A percentile compares a stretch with the other conserved stretches of the same genome.
phyloP scores from a whole-genome alignment of 1,140 invertebrate species.

The Agrypnia vestita region DNA sequence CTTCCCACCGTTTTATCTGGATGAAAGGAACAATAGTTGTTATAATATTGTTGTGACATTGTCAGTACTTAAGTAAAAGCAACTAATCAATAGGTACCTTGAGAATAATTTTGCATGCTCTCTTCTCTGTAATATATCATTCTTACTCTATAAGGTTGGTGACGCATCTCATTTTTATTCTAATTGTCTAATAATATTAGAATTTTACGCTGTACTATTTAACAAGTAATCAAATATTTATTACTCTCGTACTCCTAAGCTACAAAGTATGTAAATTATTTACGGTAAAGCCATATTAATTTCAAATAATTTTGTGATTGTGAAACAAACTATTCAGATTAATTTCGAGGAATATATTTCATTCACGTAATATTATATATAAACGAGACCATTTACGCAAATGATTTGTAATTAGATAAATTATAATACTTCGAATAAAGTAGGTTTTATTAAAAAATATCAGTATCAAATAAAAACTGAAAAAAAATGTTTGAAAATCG shows the following conservation, averaged over 20 bases:
- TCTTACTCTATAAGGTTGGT: constrained; percentile 54
- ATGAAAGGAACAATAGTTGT: too few relatives aligned
- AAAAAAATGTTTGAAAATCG: neutral
- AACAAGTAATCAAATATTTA: constrained; percentile 59
- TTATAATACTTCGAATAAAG: constrained; percentile 9
- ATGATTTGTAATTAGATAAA: constrained; percentile 22
- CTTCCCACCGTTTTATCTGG: too few relatives aligned
- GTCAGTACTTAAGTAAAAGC: too few relatives aligned
- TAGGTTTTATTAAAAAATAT: constrained; percentile 30
- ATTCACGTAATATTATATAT: neutral
- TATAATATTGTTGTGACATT: too few relatives aligned
- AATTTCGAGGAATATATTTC: neutral
- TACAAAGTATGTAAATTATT: constrained; percentile 42
- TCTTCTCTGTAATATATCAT: constrained; percentile 39
- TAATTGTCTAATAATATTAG: constrained; percentile 59
- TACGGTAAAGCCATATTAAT: neutral
- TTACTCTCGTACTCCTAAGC: constrained; percentile 61
- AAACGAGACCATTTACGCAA: neutral
- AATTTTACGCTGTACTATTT: constrained; percentile 53
- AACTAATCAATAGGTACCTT: too few relatives aligned
- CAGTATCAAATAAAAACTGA: constrained; percentile 2
- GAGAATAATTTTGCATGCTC: constrained; percentile 21
- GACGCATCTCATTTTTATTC: constrained; percentile 52
- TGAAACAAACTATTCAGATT: constrained; percentile 10
- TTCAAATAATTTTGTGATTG: constrained; percentile 21